A percentile compares a stretch with the other conserved stretches of the same genome.
These are phyloP conservation scores for Cyprinodon brontotheroides DNA, from an alignment of 2,113 vertebrate species.

Conservation along the genomic window DNA sequence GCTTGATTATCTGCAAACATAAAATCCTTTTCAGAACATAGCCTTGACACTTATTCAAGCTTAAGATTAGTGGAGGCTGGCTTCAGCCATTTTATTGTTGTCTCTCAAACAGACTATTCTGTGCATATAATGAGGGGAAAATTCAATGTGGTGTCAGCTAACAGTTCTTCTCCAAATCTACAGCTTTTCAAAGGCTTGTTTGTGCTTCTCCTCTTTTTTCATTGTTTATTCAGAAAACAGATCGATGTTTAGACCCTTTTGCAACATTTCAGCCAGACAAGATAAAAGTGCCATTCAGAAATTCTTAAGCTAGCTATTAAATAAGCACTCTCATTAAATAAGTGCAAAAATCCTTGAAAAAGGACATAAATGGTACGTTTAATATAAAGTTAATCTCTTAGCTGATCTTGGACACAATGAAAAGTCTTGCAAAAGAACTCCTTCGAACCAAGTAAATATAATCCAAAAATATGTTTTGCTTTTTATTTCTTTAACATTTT, in stretches of 20 bases:
- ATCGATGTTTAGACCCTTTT: not conserved
- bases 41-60: slow-evolving; percentile 42
- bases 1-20: slow-evolving; percentile 41
- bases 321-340: slow-evolving; percentile 4
- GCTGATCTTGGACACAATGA: not conserved
- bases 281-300: slow-evolving; percentile 13
- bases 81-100: slow-evolving; percentile 23
- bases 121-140: slow-evolving; percentile 19
- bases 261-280: not conserved
- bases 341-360: not conserved
- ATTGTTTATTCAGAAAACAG: not conserved
- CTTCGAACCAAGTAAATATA: not conserved
- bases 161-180: not conserved
- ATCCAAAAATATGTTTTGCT: not conserved
- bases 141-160: not conserved
- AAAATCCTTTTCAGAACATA: slow-evolving; percentile 57
- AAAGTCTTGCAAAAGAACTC: not conserved
- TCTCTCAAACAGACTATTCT: slow-evolving; percentile 18
- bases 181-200: slow-evolving; percentile 9
- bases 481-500: slow-evolving; percentile 6
- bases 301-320: not conserved
- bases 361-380: not conserved
- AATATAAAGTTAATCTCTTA: not conserved
- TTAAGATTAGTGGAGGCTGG: slow-evolving; percentile 32
- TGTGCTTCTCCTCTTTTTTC: slow-evolving; percentile 1